Evolutionary conservation across 2,113 vertebrate genomes (phyloP).

Genomic region (Bombycilla garrulus): DNA sequence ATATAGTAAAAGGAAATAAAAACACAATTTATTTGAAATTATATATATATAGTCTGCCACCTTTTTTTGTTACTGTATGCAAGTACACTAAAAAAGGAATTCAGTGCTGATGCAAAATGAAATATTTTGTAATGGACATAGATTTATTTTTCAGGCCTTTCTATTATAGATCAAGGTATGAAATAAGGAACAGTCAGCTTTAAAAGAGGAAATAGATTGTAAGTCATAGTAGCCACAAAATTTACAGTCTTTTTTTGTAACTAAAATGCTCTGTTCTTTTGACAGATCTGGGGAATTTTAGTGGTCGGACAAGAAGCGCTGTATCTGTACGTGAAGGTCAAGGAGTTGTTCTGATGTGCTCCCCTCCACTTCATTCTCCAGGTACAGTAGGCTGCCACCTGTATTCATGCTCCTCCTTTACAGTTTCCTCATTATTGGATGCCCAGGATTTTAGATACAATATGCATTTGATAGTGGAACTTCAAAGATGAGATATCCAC

Average conservation of each 20-base stretch:
- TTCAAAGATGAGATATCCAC: background rate
- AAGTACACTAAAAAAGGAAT: background rate
- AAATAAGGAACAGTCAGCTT: background rate
- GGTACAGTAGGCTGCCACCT: constrained; percentile 73
- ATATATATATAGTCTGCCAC: background rate
- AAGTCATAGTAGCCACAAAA: background rate
- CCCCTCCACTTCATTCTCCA: constrained; percentile 92
- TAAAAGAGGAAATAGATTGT: background rate
- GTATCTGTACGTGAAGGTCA: constrained; percentile 96
- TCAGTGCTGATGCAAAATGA: background rate
- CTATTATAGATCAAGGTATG: background rate
- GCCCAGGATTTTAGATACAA: background rate
- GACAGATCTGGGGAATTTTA: constrained; percentile 91
- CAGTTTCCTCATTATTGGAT: background rate
- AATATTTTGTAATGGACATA: background rate
- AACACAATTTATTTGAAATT: background rate
- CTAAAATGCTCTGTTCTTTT: constrained; percentile 62
- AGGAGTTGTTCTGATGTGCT: constrained; percentile 95
- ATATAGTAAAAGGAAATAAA: constrained; percentile 15
- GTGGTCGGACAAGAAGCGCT: constrained; percentile 84
- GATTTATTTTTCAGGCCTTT: background rate
- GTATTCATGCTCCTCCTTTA: background rate
- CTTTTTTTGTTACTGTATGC: background rate
- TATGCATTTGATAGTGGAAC: background rate
- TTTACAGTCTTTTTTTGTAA: background rate